A percentile compares a stretch with the other conserved stretches of the same genome.
Evolutionary conservation across 2,113 vertebrate species (phyloP).

Genomic region (Rhagologus leucostigma): DNA sequence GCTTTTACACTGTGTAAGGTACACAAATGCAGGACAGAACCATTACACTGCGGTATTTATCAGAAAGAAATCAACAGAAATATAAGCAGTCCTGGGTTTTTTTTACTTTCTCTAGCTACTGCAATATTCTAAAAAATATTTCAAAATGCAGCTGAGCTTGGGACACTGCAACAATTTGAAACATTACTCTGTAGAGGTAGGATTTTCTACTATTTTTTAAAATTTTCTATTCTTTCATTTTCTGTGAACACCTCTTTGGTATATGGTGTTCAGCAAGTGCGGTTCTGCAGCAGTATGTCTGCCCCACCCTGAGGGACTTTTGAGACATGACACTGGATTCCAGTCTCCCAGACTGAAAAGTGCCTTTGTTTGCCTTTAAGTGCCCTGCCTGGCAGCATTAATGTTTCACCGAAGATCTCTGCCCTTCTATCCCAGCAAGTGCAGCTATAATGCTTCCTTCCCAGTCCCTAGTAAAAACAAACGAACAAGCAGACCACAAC

Average conservation of each 20-base stretch:
- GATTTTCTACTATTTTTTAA: neutral
- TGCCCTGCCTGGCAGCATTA: neutral
- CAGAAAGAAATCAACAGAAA: neutral
- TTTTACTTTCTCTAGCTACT: neutral
- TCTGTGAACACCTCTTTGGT: neutral
- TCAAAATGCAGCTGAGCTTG: neutral
- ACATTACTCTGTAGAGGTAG: neutral
- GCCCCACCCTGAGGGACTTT: constrained; percentile 11
- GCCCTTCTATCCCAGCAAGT: neutral
- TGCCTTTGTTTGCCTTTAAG: neutral
- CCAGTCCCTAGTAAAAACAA: neutral
- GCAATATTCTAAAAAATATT: neutral
- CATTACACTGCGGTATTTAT: neutral
- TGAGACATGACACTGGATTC: neutral
- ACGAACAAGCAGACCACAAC: neutral
- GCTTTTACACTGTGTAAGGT: neutral
- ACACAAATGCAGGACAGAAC: neutral
- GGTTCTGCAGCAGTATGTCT: neutral
- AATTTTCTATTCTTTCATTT: neutral
- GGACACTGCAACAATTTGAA: neutral
- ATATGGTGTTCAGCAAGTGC: neutral
- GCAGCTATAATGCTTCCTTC: neutral
- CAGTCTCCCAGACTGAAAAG: neutral
- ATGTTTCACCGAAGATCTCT: neutral
- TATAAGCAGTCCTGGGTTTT: accelerated